Conservation (phyloP, 2,113 vertebrate genomes). For the Oenanthe melanoleuca region DNA sequence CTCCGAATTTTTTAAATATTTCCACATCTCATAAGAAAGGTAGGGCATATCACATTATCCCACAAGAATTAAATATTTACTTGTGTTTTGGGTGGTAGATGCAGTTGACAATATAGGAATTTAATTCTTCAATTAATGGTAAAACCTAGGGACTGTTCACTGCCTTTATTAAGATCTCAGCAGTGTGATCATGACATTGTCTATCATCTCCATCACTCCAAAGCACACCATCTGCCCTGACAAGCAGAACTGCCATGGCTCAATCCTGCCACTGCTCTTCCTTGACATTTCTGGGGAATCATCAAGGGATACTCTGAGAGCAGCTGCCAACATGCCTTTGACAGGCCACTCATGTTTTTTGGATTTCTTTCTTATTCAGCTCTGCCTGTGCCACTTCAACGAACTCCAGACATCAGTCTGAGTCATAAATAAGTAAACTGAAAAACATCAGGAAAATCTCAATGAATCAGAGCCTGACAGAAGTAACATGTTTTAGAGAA, state of each 20-base stretch:
- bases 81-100: background rate
- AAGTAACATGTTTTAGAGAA: background rate
- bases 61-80: background rate
- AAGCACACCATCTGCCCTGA: background rate
- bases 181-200: background rate
- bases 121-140: background rate
- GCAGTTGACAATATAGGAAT: background rate
- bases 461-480: background rate
- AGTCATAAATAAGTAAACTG: background rate
- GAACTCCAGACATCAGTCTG: background rate
- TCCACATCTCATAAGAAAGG: background rate
- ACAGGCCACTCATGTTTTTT: background rate
- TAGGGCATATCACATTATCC: background rate
- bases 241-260: slow-evolving; percentile 29
- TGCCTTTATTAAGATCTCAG: background rate
- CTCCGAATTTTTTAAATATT: background rate
- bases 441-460: background rate
- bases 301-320: slow-evolving; percentile 17
- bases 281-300: background rate
- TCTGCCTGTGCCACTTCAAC: slow-evolving; percentile 1
- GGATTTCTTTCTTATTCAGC: background rate
- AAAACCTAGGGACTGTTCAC: background rate
- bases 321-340: slow-evolving; percentile 4
- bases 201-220: slow-evolving; percentile 9
- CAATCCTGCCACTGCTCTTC: slow-evolving; percentile 12